Evolutionary conservation across 2,113 vertebrate genomes (phyloP), one percentile per base, ranked within the genome.

Genomic region (Brienomyrus longianalis): DNA sequence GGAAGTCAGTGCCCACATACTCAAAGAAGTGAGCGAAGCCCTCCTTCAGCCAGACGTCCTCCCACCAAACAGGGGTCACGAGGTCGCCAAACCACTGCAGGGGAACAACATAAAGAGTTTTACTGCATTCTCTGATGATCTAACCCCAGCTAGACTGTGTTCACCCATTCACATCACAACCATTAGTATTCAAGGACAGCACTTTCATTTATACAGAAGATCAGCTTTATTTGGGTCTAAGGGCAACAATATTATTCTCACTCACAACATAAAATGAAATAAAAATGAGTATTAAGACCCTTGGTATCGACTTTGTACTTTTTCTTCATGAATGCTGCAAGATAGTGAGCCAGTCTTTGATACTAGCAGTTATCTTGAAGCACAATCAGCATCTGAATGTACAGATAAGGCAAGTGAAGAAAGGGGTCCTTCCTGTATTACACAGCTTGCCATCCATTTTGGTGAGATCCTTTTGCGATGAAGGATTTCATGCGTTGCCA

Each of bases 11-110:
- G 10, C 98, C 98, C 27, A 99, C 95, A 92, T 98, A 99, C 94
- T 99, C 98, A 88, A 99, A 99, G 94, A 97, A 99, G 92, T 99
- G 98, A 93, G 98, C 98, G 89, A 99, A 99, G 2, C 98, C 98
- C 95, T 99, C 98, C 90, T 99, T 99, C 47, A 99, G 89, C 98
- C 98, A 99, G 43, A 99, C 98, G 62, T 99, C 98, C 93, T 99
- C 98, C 98, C 98, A 99, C 98, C 98, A 99, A 31, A 98, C 96
- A 0, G 98, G 98, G 19, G 98, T 99, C 93, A 99, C 98, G 50
- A 99, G 97, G 90, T 99, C 98, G 86, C 98, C 98, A 91, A 99
- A 99, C 98, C 98, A 99, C 98, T 99, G 93, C 11, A 51, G 94
- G 92, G 90, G 54, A 87, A 86, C n/a, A 54, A 31, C 23, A 54